Conservation (phyloP, 1,140 invertebrate genomes). For the Ceratoteleas bidentatus region DNA sequence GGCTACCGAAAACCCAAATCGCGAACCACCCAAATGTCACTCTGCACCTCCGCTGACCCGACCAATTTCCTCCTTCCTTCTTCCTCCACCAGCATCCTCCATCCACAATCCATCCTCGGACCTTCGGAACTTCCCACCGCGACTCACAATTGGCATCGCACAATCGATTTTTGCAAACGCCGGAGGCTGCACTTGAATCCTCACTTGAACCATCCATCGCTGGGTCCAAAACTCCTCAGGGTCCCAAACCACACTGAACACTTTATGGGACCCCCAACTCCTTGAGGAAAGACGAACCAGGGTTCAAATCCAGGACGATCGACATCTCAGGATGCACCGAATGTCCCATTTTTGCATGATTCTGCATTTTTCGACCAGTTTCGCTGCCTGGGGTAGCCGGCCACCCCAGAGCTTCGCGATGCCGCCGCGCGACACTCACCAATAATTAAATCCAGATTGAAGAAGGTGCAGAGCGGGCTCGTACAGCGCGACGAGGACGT, state of each 20-base stretch:
- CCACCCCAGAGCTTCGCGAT: not conserved
- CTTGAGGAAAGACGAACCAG: too few relatives aligned
- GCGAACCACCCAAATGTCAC: not conserved
- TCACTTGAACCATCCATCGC: slow-evolving; percentile 13
- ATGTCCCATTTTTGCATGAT: not conserved
- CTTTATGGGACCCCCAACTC: not conserved
- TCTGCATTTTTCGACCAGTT: too few relatives aligned
- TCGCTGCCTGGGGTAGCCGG: not conserved
- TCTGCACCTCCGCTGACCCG: not conserved
- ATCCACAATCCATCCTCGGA: not conserved
- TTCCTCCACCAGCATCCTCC: not conserved
- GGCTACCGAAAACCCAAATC: slow-evolving; percentile 23
- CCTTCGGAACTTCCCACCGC: slow-evolving; percentile 25
- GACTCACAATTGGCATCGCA: slow-evolving; percentile 34
- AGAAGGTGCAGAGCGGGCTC: slow-evolving; percentile 75
- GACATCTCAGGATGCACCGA: too few relatives aligned
- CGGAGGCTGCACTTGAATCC: slow-evolving; percentile 47
- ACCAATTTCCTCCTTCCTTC: not conserved
- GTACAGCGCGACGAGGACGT: slow-evolving; percentile 79
- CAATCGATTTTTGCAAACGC: slow-evolving; percentile 53
- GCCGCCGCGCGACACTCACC: slow-evolving; percentile 74
- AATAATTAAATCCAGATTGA: slow-evolving; percentile 81
- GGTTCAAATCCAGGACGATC: too few relatives aligned
- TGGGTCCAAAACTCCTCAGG: slow-evolving; percentile 10
- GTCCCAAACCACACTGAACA: not conserved